Evolutionary conservation across 2,797 vertebrate genomes (phyloP), one percentile per base, ranked within the genome.

Genomic region (Chaenodraco wilsoni): DNA sequence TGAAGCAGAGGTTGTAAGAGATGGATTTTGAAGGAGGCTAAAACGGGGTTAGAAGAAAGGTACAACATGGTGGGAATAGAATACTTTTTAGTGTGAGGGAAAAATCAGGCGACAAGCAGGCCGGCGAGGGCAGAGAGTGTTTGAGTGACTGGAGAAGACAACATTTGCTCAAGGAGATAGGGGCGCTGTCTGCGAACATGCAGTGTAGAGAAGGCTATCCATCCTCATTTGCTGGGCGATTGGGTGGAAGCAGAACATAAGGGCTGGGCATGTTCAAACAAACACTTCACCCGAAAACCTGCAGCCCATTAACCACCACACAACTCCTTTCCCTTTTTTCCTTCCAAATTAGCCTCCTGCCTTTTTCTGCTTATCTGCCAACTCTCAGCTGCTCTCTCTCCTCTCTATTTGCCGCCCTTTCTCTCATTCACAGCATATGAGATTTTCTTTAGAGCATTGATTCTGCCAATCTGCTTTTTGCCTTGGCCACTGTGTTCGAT

Each of bases 231-330:
- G 27, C 57, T 50, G 66, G 40, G 71, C 12, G 46, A 79, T 67
- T 72, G 61, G 45, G 55, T 81, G 62, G 31, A 76, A 69, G 72
- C 71, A 52, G 72, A 74, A 79, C 81, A 78, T 41, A 56, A 69
- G 46, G 63, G 15, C 54, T 51, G 43, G 33, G 73, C 68, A 64
- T 81, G 76, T 85, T 86, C 67, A 82, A 83, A 76, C 79, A 76
- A 82, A 82, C 65, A 60, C 57, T 66, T 48, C 54, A 61, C 72
- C 74, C 27, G 52, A 51, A 76, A 76, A 45, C 71, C 55, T 64
- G 52, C 67, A 71, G 50, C 44, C 63, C 65, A 67, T 84, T 79
- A 79, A 73, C 55, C 60, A 54, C 54, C 55, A 57, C 56, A 70
- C 55, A 74, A 66, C 60, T 63, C 48, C 76, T 48, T 41, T 69